Base-by-base conservation (phyloP, 2,888 invertebrate genomes). In the Dryococelus australis region DNA sequence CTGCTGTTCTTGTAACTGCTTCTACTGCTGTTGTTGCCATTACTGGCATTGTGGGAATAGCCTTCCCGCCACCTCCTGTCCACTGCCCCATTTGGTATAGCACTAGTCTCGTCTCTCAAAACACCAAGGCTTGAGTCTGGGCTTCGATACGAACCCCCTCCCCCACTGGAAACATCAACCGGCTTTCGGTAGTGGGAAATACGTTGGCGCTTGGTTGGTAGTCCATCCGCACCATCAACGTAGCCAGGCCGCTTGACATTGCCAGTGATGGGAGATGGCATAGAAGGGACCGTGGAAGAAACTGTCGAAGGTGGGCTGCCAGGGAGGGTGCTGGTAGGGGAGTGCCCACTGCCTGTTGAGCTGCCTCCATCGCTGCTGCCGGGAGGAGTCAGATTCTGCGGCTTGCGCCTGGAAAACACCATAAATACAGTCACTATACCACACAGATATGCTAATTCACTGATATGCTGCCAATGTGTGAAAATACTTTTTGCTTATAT, bases 321-420 rank as follows among this genome's bases (percentile, higher is more conserved):
- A 47, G 95, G 95, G 90, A 95, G 95, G 87, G 95, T 95, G 90
- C 95, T 95, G 87, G 95, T 95, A 6, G 97, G 96, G 88, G 97
- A 97, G 91, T 97, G 97, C 83, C 97, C 96, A 90, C 96, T 95
- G 84, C 95, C 95, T 16, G 91, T 93, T 78, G 97, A 96, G 90
- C 95, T 96, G 90, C 96, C 95, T 88, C 95, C 95, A 91, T 97
- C 97, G 91, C 97, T 97, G 92, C 97, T 97, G 89, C 97, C 95
- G 79, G 98, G 97, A 88, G 98, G 97, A 89, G 97, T 98, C 91
- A 98, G 94, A 93, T 97, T 98, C 94, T 97, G 97, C 91, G 97
- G 97, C 94, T 97, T 98, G 92, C 97, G 96, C 92, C 97, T 96
- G 92, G 43, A 92, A 91, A 89, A 88, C 89, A 20, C 27, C 26